Evolutionary conservation across 2,797 vertebrate species (phyloP).

Genomic region (Percopsis omiscomaycus): DNA sequence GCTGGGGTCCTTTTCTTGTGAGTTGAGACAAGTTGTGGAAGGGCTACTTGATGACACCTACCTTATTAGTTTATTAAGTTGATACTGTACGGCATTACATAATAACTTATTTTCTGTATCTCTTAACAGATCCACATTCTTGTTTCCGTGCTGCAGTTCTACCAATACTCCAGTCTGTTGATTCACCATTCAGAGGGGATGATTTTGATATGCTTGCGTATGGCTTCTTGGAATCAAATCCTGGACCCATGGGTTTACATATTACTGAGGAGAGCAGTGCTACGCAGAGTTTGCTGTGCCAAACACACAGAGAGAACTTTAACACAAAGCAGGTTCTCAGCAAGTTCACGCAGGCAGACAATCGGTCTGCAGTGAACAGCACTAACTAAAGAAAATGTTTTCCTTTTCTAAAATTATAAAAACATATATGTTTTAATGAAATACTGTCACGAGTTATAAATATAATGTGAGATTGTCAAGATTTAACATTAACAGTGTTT

Average conservation of each 20-base stretch:
- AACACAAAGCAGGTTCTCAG: conserved; percentile 31
- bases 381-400: conserved; percentile 13
- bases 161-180: conserved; percentile 15
- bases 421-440: neutral
- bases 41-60: neutral
- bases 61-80: neutral
- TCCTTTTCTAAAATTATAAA: neutral
- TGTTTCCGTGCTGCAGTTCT: conserved; percentile 68
- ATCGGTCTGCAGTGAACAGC: conserved; percentile 39
- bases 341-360: conserved; percentile 32
- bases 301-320: conserved; percentile 23
- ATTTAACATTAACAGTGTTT: neutral
- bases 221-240: conserved; percentile 88
- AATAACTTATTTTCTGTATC: conserved; percentile 23
- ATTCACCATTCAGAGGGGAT: conserved; percentile 40
- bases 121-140: conserved; percentile 75
- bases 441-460: neutral
- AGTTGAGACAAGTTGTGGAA: conserved; percentile 38
- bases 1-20: conserved; percentile 77
- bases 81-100: conserved; percentile 6
- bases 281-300: conserved; percentile 69
- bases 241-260: conserved; percentile 82
- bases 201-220: conserved; percentile 76
- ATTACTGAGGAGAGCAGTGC: conserved; percentile 80
- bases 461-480: neutral